Percentiles rank a stretch among this genome's conserved stretches.
Evolutionary conservation across 2,888 invertebrate genomes (phyloP).

Genomic region (Ectemnius cavifrons): DNA sequence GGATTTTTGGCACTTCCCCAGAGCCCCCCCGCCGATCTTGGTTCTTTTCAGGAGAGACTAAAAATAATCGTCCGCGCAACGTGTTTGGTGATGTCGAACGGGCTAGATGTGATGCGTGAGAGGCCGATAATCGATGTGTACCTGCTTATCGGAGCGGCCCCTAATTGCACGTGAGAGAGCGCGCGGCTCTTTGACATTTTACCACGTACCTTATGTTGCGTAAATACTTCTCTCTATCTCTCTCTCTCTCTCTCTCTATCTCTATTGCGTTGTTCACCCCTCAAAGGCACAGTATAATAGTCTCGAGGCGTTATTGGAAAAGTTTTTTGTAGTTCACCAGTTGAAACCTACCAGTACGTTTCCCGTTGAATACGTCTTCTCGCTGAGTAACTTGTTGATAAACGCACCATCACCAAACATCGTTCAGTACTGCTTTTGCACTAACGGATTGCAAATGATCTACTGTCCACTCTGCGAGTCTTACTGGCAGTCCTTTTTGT

Average conservation of each 20-base stretch:
- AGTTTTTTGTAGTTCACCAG: constrained; percentile 3
- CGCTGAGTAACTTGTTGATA: no score
- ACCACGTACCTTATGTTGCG: neutral
- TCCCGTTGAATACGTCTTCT: constrained; percentile 29
- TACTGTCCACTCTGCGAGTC: neutral
- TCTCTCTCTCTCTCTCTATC: constrained; percentile 7
- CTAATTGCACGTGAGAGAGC: neutral
- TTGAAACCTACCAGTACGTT: constrained; percentile 70
- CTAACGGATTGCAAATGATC: constrained; percentile 69
- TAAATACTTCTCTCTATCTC: no score
- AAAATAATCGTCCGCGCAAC: constrained; percentile 61
- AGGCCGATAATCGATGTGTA: constrained; percentile 4
- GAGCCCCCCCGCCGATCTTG: constrained; percentile 52
- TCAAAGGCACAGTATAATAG: neutral
- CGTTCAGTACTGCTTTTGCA: constrained; percentile 74
- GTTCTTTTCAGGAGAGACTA: constrained; percentile 69
- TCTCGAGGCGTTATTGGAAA: neutral
- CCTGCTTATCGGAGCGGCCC: neutral
- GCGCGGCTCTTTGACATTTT: constrained; percentile 5
- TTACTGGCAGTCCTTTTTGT: constrained; percentile 44
- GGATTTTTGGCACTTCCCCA: constrained; percentile 68
- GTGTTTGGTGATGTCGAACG: constrained; percentile 73
- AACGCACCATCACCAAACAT: constrained; percentile 72
- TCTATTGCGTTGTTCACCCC: no score
- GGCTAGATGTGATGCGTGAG: neutral